Base-by-base conservation (phyloP, 2,888 invertebrate species). In the Hylaea fasciaria region DNA sequence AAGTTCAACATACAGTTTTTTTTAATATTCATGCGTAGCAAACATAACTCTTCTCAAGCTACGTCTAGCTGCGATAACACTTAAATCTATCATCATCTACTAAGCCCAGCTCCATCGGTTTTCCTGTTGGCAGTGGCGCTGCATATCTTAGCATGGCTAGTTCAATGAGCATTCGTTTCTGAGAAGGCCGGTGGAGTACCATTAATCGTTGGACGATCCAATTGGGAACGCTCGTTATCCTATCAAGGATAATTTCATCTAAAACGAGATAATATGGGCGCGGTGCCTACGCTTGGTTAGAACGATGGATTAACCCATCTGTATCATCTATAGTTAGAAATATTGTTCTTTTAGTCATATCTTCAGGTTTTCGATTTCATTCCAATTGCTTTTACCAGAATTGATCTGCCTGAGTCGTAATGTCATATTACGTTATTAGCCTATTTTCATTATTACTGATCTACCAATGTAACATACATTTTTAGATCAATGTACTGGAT, bases 61-160 rank as follows among this genome's bases (percentile, higher is more conserved):
- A 32, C 22, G 22, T 22, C 22, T 22, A 39, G 62, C 54, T 49
- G 52, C 43, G 64, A 63, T 57, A 53, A 54, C 57, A 62, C 60
- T 47, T 59, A 51, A 64, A 60, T 48, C 50, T 62, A 50, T 64
- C 49, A 69, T 64, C 66, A 66, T 53, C 65, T 56, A 51, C 51
- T 64, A 66, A 62, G 64, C 59, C 53, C 51, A 50, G 50, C 16
- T 60, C 52, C 50, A 17, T 62, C n/a, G 47, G 39, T 76, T 76
- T 74, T 77, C 78, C 77, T 74, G 77, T 77, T 77, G 78, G 77
- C 77, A 59, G 56, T 51, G 58, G 57, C 56, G 64, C 70, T 65
- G 64, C 62, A 66, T 61, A 66, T 60, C 61, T 61, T 71, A 57
- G 47, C 63, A 51, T 57, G 51, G 48, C 48, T 59, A 62, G 62